phyloP scores from a whole-genome alignment of 2,113 vertebrate genomes.

The Oreochromis tanganicae region DNA sequence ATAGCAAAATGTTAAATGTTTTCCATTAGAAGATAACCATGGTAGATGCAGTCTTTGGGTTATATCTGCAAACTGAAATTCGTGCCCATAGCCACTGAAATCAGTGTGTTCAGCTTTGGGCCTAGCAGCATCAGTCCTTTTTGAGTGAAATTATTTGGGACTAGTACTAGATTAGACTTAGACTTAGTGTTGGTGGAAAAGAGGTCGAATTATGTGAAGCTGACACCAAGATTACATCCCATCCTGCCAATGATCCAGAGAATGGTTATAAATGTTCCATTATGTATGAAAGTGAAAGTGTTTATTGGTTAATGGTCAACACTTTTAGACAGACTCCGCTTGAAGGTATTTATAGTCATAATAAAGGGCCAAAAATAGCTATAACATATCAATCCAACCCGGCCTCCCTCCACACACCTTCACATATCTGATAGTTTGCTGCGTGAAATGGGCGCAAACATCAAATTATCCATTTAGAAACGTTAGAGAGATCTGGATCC shows the following conservation, averaged over 20 bases:
- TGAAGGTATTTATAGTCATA: not conserved
- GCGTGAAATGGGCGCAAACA: not conserved
- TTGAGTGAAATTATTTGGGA: not conserved
- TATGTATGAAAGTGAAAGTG: not conserved
- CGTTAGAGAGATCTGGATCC: not conserved
- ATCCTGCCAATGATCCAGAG: not conserved
- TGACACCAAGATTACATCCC: not conserved
- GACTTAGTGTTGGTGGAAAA: not conserved
- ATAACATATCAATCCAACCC: not conserved
- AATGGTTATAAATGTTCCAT: not conserved
- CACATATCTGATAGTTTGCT: not conserved
- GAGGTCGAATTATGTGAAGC: not conserved
- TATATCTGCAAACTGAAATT: not conserved
- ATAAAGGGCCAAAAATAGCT: not conserved
- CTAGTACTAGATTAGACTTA: not conserved
- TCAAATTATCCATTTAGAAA: not conserved
- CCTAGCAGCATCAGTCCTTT: not conserved
- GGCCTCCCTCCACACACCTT: not conserved
- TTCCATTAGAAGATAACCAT: not conserved
- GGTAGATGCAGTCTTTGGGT: not conserved
- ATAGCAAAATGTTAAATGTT: not conserved
- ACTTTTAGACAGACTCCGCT: not conserved
- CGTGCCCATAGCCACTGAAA: not conserved
- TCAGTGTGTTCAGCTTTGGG: not conserved
- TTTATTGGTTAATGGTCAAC: not conserved